phyloP scores from a whole-genome alignment of 1,140 invertebrate species.

The Harpegnathos saltator region DNA sequence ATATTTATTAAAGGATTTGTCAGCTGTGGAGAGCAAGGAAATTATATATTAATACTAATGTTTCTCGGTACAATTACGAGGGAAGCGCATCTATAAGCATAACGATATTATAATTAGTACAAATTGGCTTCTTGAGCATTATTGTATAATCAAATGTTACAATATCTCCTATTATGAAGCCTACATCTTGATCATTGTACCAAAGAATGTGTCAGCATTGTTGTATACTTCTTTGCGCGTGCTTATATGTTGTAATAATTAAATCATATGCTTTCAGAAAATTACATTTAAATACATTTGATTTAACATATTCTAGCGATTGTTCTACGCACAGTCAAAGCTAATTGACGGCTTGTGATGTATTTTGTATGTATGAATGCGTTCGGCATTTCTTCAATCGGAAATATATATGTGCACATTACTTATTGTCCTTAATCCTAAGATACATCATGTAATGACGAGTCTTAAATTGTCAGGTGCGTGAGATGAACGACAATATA shows the following conservation, averaged over 20 bases:
- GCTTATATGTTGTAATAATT: slow-evolving; percentile 53
- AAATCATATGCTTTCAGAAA: slow-evolving; percentile 59
- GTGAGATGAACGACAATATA: background rate
- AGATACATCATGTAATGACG: slow-evolving; percentile 1
- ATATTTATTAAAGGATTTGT: slow-evolving; percentile 27
- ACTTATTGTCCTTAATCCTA: slow-evolving; percentile 38
- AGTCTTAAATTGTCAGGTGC: slow-evolving; percentile 2
- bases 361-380: slow-evolving; percentile 56
- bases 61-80: slow-evolving; percentile 29
- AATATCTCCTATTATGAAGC: slow-evolving; percentile 32
- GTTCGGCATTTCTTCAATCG: slow-evolving; percentile 44
- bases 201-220: slow-evolving; percentile 32
- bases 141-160: slow-evolving; percentile 37
- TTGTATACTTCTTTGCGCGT: slow-evolving; percentile 33
- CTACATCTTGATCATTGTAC: slow-evolving; percentile 50
- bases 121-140: slow-evolving; percentile 57
- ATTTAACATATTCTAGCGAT: slow-evolving; percentile 55
- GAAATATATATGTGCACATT: slow-evolving; percentile 64
- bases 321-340: slow-evolving; percentile 24
- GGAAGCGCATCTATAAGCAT: slow-evolving; percentile 32
- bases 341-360: slow-evolving; percentile 24
- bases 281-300: slow-evolving; percentile 17
- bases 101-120: slow-evolving; percentile 38
- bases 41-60: slow-evolving; percentile 45
- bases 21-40: background rate